These are phyloP conservation scores for Capra hircus DNA, from an alignment of 2,113 vertebrate genomes.

Conservation along the genomic window DNA sequence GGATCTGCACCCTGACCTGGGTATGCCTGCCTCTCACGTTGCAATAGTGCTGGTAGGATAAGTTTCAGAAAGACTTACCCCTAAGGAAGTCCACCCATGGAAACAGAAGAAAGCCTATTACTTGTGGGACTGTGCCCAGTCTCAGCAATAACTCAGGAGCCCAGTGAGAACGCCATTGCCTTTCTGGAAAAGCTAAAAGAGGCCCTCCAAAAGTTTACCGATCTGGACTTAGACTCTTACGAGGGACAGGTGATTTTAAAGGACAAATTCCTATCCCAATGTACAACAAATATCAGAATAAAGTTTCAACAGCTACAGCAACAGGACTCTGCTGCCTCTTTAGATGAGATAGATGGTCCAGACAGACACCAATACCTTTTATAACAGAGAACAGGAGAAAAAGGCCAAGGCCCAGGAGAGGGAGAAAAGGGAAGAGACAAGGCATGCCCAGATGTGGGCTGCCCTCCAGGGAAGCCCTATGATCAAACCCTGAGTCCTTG, in stretches of 20 bases:
- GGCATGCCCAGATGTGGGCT: background rate
- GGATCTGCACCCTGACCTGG: background rate
- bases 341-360: background rate
- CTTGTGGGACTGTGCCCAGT: background rate
- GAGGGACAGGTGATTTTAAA: background rate
- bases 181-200: background rate
- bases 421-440: background rate
- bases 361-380: too few relatives aligned
- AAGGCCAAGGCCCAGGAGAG: background rate
- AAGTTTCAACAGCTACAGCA: background rate
- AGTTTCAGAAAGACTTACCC: background rate
- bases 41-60: background rate
- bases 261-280: background rate
- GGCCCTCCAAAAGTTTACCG: background rate
- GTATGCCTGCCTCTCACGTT: background rate
- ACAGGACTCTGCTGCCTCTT: background rate
- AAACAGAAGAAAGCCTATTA: background rate
- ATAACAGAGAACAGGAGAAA: too few relatives aligned
- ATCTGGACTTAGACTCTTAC: background rate
- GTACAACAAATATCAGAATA: background rate
- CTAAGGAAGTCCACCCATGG: background rate
- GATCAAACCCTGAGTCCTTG: background rate
- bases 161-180: background rate
- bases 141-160: background rate
- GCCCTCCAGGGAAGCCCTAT: background rate